Base-by-base conservation (phyloP, 2,888 invertebrate genomes). In the Cancer borealis region DNA sequence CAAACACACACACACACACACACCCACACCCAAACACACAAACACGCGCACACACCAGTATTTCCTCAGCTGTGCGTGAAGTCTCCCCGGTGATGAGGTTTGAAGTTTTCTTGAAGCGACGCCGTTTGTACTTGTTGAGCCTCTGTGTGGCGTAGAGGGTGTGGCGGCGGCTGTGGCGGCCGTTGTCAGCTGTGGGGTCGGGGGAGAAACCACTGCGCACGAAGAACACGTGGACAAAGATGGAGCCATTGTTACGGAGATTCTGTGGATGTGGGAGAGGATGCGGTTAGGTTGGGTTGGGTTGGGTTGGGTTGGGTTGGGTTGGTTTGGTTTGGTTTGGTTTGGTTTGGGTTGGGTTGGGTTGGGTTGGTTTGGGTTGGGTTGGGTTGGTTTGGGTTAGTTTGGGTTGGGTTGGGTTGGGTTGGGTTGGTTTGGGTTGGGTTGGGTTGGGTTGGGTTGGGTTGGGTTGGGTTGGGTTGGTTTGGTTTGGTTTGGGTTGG, bases 51-150 rank as follows among this genome's bases (percentile, higher is more conserved):
- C 39, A 39, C 96, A 97, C 97, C 97, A 97, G 96, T 46, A 97
- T 96, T 93, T 97, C 98, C 96, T 98, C 98, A 95, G 97, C 97
- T 95, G 98, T 97, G 95, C 98, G 98, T 96, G 98, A 97, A 54
- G 98, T 98, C 97, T 98, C 98, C 0, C 99, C 99, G 30, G 99
- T 99, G 95, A 99, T 96, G 95, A 99, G 97, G 97, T 99, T 99
- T 96, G 99, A 98, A 21, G 98, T 99, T 96, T 98, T 98, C 96
- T 98, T 97, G 96, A 98, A 98, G 90, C 97, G 97, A 95, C 99
- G 97, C 96, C 98, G 98, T 96, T 99, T 99, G 96, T 97, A 99
- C 96, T 98, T 98, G 96, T 99, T 99, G 84, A 99, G 96, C 97
- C 98, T 98, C 97, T 98, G 98, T 93, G 97, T 97, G 45, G 98